phyloP scores from a whole-genome alignment of 2,113 vertebrate species.

The Oxyruncus cristatus region DNA sequence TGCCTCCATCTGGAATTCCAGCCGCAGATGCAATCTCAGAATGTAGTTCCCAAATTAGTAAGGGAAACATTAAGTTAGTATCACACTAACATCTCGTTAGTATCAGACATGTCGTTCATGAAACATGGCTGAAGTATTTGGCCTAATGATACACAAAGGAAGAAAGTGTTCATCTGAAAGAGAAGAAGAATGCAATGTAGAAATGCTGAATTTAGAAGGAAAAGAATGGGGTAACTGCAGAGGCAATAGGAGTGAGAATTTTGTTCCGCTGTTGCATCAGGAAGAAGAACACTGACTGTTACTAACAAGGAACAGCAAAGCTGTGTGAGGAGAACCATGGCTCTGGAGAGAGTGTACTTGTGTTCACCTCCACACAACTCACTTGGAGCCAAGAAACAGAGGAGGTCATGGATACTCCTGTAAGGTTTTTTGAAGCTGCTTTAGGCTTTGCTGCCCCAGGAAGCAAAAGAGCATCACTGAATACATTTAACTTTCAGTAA shows the following conservation, averaged over 20 bases:
- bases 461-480: neutral
- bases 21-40: neutral
- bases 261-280: neutral
- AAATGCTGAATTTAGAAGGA: neutral
- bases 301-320: neutral
- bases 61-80: conserved; percentile 33
- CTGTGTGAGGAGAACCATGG: neutral
- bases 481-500: neutral
- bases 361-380: neutral
- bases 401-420: neutral
- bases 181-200: neutral
- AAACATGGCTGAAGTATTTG: neutral
- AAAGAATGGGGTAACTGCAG: neutral
- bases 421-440: neutral
- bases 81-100: neutral
- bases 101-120: neutral
- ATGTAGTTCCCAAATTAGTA: conserved; percentile 38
- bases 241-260: neutral
- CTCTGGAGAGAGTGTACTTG: neutral
- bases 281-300: neutral
- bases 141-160: neutral
- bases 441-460: neutral
- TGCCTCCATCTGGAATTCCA: neutral
- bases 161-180: neutral
- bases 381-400: neutral